A percentile compares a stretch with the other conserved stretches of the same genome.
phyloP scores from a whole-genome alignment of 2,888 invertebrate genomes.

The Galerucella nymphaeae region DNA sequence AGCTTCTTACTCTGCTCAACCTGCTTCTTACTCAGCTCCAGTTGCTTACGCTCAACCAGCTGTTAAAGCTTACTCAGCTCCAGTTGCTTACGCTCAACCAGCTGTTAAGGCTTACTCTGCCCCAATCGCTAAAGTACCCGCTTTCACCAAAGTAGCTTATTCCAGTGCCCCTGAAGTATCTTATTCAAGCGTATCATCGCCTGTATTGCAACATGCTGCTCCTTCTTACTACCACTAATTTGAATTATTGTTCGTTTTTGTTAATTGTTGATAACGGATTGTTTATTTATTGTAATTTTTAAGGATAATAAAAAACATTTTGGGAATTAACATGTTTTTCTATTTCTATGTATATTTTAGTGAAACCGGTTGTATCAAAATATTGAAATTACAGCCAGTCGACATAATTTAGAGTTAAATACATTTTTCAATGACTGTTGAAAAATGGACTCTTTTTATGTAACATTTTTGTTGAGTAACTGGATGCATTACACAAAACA shows the following conservation, averaged over 20 bases:
- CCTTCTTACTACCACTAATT: conserved; percentile 17
- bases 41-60: conserved; percentile 35
- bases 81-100: conserved; percentile 3
- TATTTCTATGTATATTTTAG: no score
- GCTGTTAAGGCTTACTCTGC: conserved; percentile 5
- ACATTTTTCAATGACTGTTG: no score
- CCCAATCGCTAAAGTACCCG: conserved; percentile 9
- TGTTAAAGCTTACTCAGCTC: background rate
- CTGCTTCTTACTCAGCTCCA: conserved; percentile 22
- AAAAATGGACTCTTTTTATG: no score
- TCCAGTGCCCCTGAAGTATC: conserved; percentile 31
- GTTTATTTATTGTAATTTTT: conserved; percentile 22
- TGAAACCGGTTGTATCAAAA: no score
- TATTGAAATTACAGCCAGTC: no score
- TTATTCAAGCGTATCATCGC: conserved; percentile 32
- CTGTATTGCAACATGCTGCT: conserved; percentile 7
- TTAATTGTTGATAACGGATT: conserved; percentile 3
- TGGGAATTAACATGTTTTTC: background rate
- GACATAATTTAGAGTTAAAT: no score
- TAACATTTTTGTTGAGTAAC: no score
- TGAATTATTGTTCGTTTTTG: background rate
- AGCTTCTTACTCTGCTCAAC: conserved; percentile 24
- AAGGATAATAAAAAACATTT: conserved; percentile 14
- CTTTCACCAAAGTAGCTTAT: conserved; percentile 20
- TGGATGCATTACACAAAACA: no score